A percentile compares a stretch with the other conserved stretches of the same genome.
These are phyloP conservation scores for Mohoua ochrocephala DNA, from an alignment of 2,113 vertebrate genomes.

Conservation along the genomic window DNA sequence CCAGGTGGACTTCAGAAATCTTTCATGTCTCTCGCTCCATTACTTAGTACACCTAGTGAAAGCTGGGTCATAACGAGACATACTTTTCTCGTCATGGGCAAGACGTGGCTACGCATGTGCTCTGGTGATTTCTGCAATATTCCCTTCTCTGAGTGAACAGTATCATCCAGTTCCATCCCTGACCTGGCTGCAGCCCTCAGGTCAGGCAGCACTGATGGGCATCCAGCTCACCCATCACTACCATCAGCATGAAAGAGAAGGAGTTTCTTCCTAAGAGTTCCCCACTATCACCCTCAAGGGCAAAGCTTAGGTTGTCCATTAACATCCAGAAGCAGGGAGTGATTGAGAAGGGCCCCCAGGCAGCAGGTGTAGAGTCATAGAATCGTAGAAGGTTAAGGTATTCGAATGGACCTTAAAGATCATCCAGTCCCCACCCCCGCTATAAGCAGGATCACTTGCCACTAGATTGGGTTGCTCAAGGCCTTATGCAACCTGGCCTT, in stretches of 20 bases:
- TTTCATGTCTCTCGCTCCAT: conserved; percentile 59
- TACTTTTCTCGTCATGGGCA: conserved; percentile 10
- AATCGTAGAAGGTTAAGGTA: not conserved
- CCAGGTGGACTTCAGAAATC: conserved; percentile 34
- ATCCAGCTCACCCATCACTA: not conserved
- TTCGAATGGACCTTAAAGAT: not conserved
- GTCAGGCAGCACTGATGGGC: rapidly evolving
- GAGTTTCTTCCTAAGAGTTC: not conserved
- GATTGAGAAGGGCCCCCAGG: not conserved
- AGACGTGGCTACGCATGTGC: not conserved
- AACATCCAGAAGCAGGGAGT: not conserved
- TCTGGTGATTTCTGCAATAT: not conserved
- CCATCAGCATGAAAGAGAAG: not conserved
- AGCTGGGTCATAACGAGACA: conserved; percentile 30
- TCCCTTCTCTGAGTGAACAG: not conserved
- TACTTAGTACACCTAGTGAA: conserved; percentile 53
- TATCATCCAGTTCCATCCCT: not conserved
- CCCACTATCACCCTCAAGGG: not conserved
- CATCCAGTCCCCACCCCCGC: too few relatives aligned
- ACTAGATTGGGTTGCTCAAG: too few relatives aligned
- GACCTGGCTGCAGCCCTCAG: not conserved
- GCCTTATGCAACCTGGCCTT: not conserved
- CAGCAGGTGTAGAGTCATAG: not conserved
- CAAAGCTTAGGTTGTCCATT: not conserved
- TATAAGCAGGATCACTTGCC: not conserved